Evolutionary conservation across 92 coral and sea anemone genomes (phyloP), one percentile per base, ranked within the genome.

Genomic region (Virgularia gustaviana): DNA sequence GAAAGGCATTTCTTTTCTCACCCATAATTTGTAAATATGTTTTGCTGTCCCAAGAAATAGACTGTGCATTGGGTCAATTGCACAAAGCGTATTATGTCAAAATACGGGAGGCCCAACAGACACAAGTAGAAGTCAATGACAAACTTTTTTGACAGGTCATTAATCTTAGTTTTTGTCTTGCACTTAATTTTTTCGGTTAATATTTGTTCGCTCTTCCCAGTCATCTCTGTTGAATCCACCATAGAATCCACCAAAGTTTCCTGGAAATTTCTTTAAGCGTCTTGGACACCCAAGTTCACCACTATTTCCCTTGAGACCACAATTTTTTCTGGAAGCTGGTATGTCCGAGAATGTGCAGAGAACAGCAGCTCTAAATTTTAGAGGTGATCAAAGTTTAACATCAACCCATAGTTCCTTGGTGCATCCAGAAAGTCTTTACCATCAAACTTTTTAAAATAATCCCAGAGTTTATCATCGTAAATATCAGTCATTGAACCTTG

Each of bases 401-500:
- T 77, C 1, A 83, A 42, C 12, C 81, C 88, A 65, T 85, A 85
- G 35, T 85, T 85, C 49, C 87, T 53, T 19, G 87, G 86, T 33
- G 36, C 49, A 28, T 81, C 47, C 7, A 85, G 64, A 61, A 86
- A 82, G 25, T 76, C 75, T 13, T 42, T 73, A 0, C 76, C 87
- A 57, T 71, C 72, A 54, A 22, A 37, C 13, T 1, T 70, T 34
- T 70, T 54, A n/a, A 83, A 83, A 22, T 72, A 70, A 24, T 71
- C 30, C 83, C 87, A 83, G 31, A 83, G n/a, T 2, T 83, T 38
- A 0, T 79, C 83, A 63, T 53, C 60, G 30, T 77, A 83, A 6
- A 78, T 67, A 28, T 83, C 83, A 2, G 79, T 27, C 58, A 83
- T 44, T 29, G 36, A 38, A 45, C 49, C 57, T 34, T 8, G 19